A percentile compares a stretch with the other conserved stretches of the same genome.
Evolutionary conservation across 2,888 invertebrate species (phyloP).

Genomic region (Melinaea menophilus): DNA sequence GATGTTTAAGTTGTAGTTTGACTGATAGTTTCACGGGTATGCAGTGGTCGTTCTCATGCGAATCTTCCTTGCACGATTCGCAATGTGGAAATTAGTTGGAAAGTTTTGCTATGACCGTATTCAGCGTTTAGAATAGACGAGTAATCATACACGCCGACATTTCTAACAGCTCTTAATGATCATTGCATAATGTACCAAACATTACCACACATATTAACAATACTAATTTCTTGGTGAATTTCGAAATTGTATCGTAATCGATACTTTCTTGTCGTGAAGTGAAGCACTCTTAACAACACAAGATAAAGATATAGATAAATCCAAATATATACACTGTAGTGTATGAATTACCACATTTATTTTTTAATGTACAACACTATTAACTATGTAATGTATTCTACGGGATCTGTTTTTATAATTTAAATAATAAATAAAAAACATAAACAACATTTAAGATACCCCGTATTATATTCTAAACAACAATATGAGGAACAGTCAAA

Average conservation of each 20-base stretch:
- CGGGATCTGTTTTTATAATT: no score
- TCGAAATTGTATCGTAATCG: not conserved
- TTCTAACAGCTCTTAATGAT: constrained; percentile 15
- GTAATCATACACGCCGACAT: constrained; percentile 29
- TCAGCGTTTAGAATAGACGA: constrained; percentile 32
- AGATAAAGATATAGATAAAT: no score
- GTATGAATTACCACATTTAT: no score
- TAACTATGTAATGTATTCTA: no score
- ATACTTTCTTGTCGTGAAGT: not conserved
- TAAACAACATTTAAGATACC: no score
- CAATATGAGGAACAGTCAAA: no score
- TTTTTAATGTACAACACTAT: no score
- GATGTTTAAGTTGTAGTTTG: constrained; percentile 74
- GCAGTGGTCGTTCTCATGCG: constrained; percentile 70
- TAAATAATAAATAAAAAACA: no score
- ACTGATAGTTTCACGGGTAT: constrained; percentile 73
- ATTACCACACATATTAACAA: not conserved
- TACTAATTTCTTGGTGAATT: not conserved
- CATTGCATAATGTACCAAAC: not conserved
- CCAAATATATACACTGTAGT: no score
- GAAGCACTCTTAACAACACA: not conserved
- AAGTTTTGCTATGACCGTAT: constrained; percentile 48
- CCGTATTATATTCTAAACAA: no score
- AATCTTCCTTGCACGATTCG: constrained; percentile 67
- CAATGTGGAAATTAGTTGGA: constrained; percentile 63